These are phyloP conservation scores for Atherix ibis DNA, from an alignment of 2,888 invertebrate species.

Conservation along the genomic window DNA sequence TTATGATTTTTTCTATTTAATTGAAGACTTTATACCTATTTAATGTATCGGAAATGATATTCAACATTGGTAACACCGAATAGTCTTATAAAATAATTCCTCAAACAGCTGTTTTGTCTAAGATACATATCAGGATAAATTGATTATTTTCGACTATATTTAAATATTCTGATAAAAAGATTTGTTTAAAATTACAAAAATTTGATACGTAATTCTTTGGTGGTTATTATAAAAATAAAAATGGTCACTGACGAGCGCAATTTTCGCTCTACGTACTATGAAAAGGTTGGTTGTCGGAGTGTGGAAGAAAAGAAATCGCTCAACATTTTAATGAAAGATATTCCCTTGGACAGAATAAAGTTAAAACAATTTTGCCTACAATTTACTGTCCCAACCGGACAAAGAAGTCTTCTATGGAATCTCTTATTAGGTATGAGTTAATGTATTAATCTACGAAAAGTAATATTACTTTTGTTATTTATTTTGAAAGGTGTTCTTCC, in stretches of 20 bases:
- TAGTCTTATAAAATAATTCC: too few relatives aligned
- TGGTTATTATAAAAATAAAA: slow-evolving; percentile 17
- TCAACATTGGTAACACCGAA: too few relatives aligned
- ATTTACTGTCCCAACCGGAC: slow-evolving; percentile 67
- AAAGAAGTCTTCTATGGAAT: slow-evolving; percentile 68
- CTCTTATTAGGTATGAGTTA: slow-evolving; percentile 52
- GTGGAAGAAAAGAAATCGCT: slow-evolving; percentile 83
- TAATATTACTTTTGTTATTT: neutral
- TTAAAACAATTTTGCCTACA: slow-evolving; percentile 71
- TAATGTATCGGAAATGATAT: too few relatives aligned
- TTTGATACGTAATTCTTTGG: neutral
- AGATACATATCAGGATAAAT: too few relatives aligned
- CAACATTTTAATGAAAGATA: slow-evolving; percentile 76
- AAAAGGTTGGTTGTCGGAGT: slow-evolving; percentile 77
- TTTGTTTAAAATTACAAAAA: neutral
- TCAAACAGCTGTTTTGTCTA: too few relatives aligned
- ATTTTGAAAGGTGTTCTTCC: slow-evolving; percentile 57
- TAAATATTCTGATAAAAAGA: too few relatives aligned
- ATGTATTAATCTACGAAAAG: neutral
- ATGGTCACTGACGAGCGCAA: slow-evolving; percentile 56
- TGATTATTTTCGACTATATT: too few relatives aligned
- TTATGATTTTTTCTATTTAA: too few relatives aligned
- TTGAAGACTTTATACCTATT: too few relatives aligned
- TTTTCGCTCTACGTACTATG: slow-evolving; percentile 68
- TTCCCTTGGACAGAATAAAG: slow-evolving; percentile 60